Evolutionary conservation across 2,113 vertebrate genomes (phyloP), one percentile per base, ranked within the genome.

Genomic region (Corythoichthys haematopterus): DNA sequence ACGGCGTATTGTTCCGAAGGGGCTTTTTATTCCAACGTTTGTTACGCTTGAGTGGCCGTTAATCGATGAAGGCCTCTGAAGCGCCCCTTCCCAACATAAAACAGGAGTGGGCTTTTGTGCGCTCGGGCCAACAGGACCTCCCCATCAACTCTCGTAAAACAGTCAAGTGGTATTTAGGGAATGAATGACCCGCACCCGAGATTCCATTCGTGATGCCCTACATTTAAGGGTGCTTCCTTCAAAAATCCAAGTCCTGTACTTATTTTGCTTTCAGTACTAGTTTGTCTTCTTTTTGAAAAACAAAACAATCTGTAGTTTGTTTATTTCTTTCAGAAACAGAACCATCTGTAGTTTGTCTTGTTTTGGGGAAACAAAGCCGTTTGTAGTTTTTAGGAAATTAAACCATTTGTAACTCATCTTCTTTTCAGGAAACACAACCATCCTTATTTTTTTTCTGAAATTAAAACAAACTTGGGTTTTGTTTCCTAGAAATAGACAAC

Each of bases 81-180:
- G 72, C 57, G 56, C 69, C 59, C 61, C 71, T 83, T 82, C 80
- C 83, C 75, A 69, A 48, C 84, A 80, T 88, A 83, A 87, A 88
- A 80, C 83, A 78, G 11, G 1, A 72, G 53, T 45, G 33, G 59
- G 13, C 75, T 47, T 77, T 88, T 87, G 82, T 86, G 57, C 46
- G 77, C 33, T 36, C 67, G 38, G 63, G 80, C 64, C 51, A 63
- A 36, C 66, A 71, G 37, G 68, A 76, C 71, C 86, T 79, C 70
- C 79, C 78, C 70, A 74, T 83, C 76, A 70, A 59, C 74, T 71
- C 80, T 77, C 80, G 55, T 90, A 87, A 90, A 90, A 85, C 84
- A 83, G 80, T 80, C 10, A 14, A 20, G 12, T 59, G 37, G 75
- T 72, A 74, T 84, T 74, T 70, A 77, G 68, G 46, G 63, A 74